Evolutionary conservation across 2,113 vertebrate genomes (phyloP), one percentile per base, ranked within the genome.

Genomic region (Tyrannus savana): DNA sequence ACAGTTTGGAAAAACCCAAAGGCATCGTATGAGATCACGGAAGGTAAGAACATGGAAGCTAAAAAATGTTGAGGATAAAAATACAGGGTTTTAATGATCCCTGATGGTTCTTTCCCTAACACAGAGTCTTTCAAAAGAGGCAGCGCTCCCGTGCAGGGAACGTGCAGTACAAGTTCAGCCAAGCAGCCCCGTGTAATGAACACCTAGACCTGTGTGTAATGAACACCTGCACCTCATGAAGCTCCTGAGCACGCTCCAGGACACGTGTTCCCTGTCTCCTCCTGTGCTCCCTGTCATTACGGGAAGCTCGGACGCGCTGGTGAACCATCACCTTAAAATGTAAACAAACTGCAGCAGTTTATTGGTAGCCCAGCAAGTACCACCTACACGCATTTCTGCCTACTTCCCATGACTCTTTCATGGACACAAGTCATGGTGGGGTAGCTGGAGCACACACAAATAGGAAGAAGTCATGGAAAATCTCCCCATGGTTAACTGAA

Each of bases 241-340:
- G 80, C 39, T 60, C 19, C 62, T 33, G 56, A 52, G 41, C 66
- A 62, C 0, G 0, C 78, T 58, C 52, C 44, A 58, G 59, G 66
- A 63, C 69, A 89, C 1, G 4, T 1, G 5, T 17, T 81, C 50
- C 18, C 46, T 6, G 30, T 8, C 56, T 71, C 49, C 52, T 90
- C 44, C 85, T 49, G 24, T 2, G 3, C 50, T 73, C 63, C 79
- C 55, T 21, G 12, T 69, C 72, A 62, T 35, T 46, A 66, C 0
- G 0, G 1, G 47, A 49, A 49, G 84, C 74, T 76, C 8, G 3
- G 46, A 27, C 24, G 3, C 50, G 25, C 6, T 1, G 1, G 2
- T 30, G 49, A 93, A 56, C 50, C 77, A 76, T 3, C 60, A 14
- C 2, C 1, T 14, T 24, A 71, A 74, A 84, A 68, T n/a, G 74